A percentile compares a stretch with the other conserved stretches of the same genome.
These are phyloP conservation scores for Ctenodactylus gundi DNA, from an alignment of 2,113 vertebrate species.

Conservation along the genomic window DNA sequence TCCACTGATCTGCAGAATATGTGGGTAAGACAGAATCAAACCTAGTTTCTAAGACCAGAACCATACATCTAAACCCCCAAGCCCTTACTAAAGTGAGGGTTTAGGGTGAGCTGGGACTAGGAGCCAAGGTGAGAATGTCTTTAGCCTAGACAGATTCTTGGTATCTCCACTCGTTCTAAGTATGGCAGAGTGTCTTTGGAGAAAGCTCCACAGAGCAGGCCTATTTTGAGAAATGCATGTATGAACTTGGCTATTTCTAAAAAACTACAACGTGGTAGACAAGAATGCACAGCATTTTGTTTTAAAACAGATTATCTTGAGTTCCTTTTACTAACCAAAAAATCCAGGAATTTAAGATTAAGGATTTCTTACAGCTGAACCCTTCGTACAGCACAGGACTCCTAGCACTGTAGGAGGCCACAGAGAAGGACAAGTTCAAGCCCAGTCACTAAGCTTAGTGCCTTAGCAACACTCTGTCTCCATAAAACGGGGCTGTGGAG, in stretches of 20 bases:
- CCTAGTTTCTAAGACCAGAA: neutral
- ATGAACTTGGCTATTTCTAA: conserved; percentile 24
- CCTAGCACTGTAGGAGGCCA: too few relatives aligned
- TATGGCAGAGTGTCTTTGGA: neutral
- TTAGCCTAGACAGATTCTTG: neutral
- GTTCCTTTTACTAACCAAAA: conserved; percentile 15
- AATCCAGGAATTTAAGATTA: neutral
- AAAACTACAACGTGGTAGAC: neutral
- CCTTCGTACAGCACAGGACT: too few relatives aligned
- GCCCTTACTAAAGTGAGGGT: neutral
- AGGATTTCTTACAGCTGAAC: neutral
- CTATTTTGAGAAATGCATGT: neutral
- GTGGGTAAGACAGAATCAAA: neutral
- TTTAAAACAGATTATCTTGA: neutral
- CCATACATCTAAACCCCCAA: neutral
- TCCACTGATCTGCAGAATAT: neutral
- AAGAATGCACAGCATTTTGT: neutral
- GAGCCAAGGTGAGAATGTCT: neutral
- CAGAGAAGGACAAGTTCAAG: too few relatives aligned
- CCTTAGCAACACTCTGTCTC: too few relatives aligned
- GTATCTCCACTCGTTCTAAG: neutral
- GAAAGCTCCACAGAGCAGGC: neutral
- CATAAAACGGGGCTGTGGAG: too few relatives aligned
- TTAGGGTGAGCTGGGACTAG: neutral
- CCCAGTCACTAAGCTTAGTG: too few relatives aligned